Evolutionary conservation across 1,140 invertebrate species (phyloP), one percentile per base, ranked within the genome.

Genomic region (Drosophila santomea): DNA sequence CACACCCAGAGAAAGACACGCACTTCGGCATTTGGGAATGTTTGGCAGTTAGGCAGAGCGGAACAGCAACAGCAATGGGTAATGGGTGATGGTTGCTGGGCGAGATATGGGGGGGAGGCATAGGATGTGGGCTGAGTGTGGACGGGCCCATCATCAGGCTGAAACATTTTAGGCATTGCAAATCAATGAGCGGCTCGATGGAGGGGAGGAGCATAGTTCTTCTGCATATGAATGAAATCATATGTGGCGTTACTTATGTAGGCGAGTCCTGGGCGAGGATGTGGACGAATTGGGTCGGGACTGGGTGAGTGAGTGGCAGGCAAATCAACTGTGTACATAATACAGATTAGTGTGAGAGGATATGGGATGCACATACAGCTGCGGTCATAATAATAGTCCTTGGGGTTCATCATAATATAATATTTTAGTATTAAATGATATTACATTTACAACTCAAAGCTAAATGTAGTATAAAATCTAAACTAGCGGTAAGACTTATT

Each of bases 311-410:
- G 58, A 76, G 66, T 54, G 80, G 75, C 75, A 77, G 86, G 83
- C 80, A 88, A 88, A 88, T 83, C 83, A 83, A 89, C 76, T 88
- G 81, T 88, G 84, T 89, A 89, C 84, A 88, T 89, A 88, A 77
- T 66, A 83, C 57, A 84, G 69, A 89, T 89, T 89, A 89, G 80
- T 78, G 63, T 86, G 71, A 52, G 75, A 45, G 47, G 47, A 58
- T 71, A 28, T 71, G 59, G 54, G 43, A 64, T 48, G 51, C 48
- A 64, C 39, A 68, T 67, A 63, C 68, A 66, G 61, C 10, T 32
- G 47, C 10, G 64, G 47, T 10, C 15, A 17, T 23, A 28, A 10
- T 32, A 52, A 38, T 68, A 45, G 55, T n/a, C 4, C 4, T 25
- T 25, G 4, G 0, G 25, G 25, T 25, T 25, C 4, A 4, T 4